These are phyloP conservation scores for Calliopsis andreniformis DNA, from an alignment of 1,140 invertebrate species.

Conservation along the genomic window DNA sequence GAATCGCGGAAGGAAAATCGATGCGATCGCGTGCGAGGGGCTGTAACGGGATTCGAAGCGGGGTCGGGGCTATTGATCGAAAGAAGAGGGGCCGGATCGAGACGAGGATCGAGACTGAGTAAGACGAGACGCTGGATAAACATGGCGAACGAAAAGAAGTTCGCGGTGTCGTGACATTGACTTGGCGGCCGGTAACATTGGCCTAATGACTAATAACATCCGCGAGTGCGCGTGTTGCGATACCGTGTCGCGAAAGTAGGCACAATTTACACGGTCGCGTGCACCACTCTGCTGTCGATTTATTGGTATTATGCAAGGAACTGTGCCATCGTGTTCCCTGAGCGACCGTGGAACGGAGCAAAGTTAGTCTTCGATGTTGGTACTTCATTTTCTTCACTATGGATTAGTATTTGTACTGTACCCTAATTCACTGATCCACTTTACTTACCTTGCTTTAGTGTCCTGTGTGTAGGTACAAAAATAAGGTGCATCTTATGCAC, in stretches of 20 bases:
- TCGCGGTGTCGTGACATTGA: slow-evolving; percentile 55
- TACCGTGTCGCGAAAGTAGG: slow-evolving; percentile 33
- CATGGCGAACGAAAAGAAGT: slow-evolving; percentile 45
- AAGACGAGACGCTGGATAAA: slow-evolving; percentile 52
- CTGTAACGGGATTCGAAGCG: slow-evolving; percentile 70
- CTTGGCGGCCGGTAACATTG: slow-evolving; percentile 9
- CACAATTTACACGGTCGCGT: slow-evolving; percentile 16
- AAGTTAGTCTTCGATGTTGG: background rate
- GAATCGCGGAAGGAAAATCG: slow-evolving; percentile 68
- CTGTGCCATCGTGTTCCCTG: background rate
- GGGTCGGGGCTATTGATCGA: slow-evolving; percentile 62
- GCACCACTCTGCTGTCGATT: slow-evolving; percentile 19
- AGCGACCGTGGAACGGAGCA: background rate
- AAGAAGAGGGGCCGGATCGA: slow-evolving; percentile 50
- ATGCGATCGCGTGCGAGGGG: slow-evolving; percentile 67
- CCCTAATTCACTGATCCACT: too few species aligned
- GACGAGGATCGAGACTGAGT: slow-evolving; percentile 48
- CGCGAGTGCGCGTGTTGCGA: slow-evolving; percentile 26
- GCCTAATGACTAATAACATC: slow-evolving; percentile 58
- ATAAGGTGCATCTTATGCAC: too few species aligned
- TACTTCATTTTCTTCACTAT: too few species aligned
- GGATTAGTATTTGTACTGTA: too few species aligned
- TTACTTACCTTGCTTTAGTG: too few species aligned
- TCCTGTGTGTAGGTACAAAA: too few species aligned
- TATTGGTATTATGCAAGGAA: slow-evolving; percentile 34